phyloP scores from a whole-genome alignment of 2,888 invertebrate genomes.

The Lamellibrachia columna region DNA sequence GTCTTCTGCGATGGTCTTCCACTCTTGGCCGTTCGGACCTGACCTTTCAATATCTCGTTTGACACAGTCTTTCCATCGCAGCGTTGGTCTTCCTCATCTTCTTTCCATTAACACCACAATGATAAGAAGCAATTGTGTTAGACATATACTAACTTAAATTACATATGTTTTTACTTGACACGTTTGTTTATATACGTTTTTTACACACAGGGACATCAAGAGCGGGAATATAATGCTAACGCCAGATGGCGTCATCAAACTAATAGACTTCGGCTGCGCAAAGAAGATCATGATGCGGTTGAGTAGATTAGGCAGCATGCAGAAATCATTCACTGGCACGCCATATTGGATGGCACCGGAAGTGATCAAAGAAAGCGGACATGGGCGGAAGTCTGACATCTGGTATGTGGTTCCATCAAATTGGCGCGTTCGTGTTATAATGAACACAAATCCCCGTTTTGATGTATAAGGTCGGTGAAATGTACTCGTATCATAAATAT shows the following conservation, averaged over 20 bases:
- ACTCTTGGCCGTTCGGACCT: too few species aligned
- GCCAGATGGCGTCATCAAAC: slow-evolving; percentile 44
- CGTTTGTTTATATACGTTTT: not conserved
- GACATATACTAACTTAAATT: not conserved
- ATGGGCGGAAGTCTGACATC: slow-evolving; percentile 47
- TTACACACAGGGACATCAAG: slow-evolving; percentile 45
- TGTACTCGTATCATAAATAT: not conserved
- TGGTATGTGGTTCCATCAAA: slow-evolving; percentile 35
- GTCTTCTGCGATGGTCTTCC: too few species aligned
- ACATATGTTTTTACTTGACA: not conserved
- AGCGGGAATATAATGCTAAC: slow-evolving; percentile 49
- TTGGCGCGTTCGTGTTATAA: not conserved
- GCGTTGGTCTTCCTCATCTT: too few species aligned
- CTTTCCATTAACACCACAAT: not conserved
- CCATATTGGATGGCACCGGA: slow-evolving; percentile 52
- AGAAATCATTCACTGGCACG: slow-evolving; percentile 41
- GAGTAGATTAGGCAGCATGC: slow-evolving; percentile 23
- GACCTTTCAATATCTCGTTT: too few species aligned
- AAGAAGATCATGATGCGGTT: slow-evolving; percentile 35
- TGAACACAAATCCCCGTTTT: not conserved
- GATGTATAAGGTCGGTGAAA: not conserved
- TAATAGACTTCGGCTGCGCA: slow-evolving; percentile 52
- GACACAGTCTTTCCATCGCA: too few species aligned
- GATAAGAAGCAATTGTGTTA: not conserved
- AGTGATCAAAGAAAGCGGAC: slow-evolving; percentile 44